Base-by-base conservation (phyloP, 2,888 invertebrate species). In the Alloplasta piceator region DNA sequence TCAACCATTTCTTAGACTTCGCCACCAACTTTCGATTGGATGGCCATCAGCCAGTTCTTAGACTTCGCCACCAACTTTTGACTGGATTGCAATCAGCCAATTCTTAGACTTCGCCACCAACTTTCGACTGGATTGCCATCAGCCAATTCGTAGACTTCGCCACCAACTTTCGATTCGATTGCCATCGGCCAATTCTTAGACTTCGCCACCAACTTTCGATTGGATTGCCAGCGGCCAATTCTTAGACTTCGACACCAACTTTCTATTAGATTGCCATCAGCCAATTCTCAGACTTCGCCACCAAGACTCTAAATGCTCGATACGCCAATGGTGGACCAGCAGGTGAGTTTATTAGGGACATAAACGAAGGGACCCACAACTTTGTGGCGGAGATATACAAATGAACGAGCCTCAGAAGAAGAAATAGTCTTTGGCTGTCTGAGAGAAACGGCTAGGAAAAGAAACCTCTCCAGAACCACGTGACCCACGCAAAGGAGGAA, bases 401-500 rank as follows among this genome's bases (percentile, higher is more conserved):
- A 61, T 9, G 12, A 7, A 58, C 77, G 36, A 39, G 41, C 14
- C 50, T 26, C 26, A 3, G 3, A 26, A 26, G 26, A 38, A 48
- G 46, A 70, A 71, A 66, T n/a, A 66, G 60, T 52, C 67, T 26
- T 3, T 26, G 26, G 26, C 3, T 2, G 1, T 26, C 26, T 26
- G 73, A 52, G 70, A 78, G 63, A n/a, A 61, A 50, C 6, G 12
- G 46, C 48, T 41, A 41, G 50, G 61, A 63, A 46, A 46, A 10
- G 52, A 56, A 76, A 80, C 56, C 56, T 38, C 66, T 48, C 14
- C 26, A 56, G 67, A 39, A 50, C 70, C 80, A 83, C 81, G 83
- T 84, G 84, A 86, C 82, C 82, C 76, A 58, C 52, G 52, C 58
- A 58, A 76, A 73, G 26, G 80, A 80, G 78, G 83, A 82, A 78